Percentiles rank a stretch among this genome's conserved stretches.
Conservation (phyloP, 2,797 vertebrate species). For the Myripristis murdjan region DNA sequence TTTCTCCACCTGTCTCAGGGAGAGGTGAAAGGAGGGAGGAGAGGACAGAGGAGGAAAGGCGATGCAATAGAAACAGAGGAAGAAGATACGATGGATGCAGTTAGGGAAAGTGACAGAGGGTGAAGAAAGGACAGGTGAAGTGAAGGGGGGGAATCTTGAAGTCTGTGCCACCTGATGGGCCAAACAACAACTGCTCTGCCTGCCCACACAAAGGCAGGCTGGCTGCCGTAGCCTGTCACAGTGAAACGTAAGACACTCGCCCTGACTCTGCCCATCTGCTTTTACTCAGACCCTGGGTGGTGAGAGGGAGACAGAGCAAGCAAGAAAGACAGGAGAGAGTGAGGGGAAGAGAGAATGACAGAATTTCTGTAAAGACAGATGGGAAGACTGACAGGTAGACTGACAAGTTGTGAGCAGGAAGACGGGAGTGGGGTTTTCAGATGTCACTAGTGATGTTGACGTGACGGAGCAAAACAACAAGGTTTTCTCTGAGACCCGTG, state of each 20-base stretch:
- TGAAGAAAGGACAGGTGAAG: not conserved
- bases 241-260: conserved; percentile 1
- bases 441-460: conserved; percentile 68
- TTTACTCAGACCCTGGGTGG: conserved; percentile 35
- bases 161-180: conserved; percentile 14
- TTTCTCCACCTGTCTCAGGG: not conserved
- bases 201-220: conserved; percentile 4
- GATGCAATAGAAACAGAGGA: not conserved
- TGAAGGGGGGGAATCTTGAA: no score
- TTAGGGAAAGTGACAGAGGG: not conserved
- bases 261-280: conserved; percentile 15
- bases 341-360: conserved; percentile 7
- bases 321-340: not conserved
- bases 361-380: conserved; percentile 45
- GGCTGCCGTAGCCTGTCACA: conserved; percentile 2
- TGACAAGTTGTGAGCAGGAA: conserved; percentile 68
- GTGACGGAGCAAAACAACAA: conserved; percentile 59
- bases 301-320: conserved; percentile 12
- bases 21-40: not conserved
- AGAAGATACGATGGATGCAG: not conserved
- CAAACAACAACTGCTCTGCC: not conserved
- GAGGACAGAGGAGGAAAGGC: not conserved
- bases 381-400: conserved; percentile 59
- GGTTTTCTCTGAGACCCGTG: conserved; percentile 35
- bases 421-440: conserved; percentile 41